Conservation (phyloP, 2,888 invertebrate genomes). For the Scaptodrosophila latifasciaeformis region DNA sequence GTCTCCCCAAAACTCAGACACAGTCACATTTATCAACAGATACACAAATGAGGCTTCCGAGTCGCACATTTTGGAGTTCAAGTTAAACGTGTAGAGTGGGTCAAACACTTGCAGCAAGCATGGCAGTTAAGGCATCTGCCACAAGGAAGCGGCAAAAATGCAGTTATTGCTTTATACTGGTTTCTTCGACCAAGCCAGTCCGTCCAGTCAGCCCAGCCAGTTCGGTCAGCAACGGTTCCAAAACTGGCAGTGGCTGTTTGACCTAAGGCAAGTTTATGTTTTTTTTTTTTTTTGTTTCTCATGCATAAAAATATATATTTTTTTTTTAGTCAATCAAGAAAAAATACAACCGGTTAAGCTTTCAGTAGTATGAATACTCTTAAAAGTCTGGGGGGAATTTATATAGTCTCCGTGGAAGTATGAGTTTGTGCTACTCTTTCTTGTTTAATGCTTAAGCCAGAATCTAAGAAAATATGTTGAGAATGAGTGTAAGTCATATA, state of each 20-base stretch:
- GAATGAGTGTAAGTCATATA: too few relatives aligned
- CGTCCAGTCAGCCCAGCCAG: too few relatives aligned
- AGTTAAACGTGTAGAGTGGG: slow-evolving; percentile 66
- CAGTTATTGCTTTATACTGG: slow-evolving; percentile 59
- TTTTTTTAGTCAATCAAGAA: slow-evolving; percentile 17
- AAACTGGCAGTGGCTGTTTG: slow-evolving; percentile 38
- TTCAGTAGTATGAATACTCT: too few relatives aligned
- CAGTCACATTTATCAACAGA: background rate
- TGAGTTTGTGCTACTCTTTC: too few relatives aligned
- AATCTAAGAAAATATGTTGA: too few relatives aligned
- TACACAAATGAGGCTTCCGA: slow-evolving; percentile 25
- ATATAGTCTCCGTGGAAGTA: too few relatives aligned
- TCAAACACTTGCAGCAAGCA: slow-evolving; percentile 46
- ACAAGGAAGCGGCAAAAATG: slow-evolving; percentile 23
- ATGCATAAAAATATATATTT: too few relatives aligned
- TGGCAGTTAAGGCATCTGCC: background rate
- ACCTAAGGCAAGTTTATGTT: slow-evolving; percentile 48
- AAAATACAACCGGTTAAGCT: slow-evolving; percentile 48
- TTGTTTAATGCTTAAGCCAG: too few relatives aligned
- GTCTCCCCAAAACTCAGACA: slow-evolving; percentile 15
- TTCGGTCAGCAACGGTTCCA: slow-evolving; percentile 10
- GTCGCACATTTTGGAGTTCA: slow-evolving; percentile 55
- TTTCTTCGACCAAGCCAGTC: too few relatives aligned
- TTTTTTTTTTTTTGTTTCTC: background rate
- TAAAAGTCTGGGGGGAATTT: too few relatives aligned